Evolutionary conservation across 2,797 vertebrate genomes (phyloP).

Genomic region (Bucorvus abyssinicus): DNA sequence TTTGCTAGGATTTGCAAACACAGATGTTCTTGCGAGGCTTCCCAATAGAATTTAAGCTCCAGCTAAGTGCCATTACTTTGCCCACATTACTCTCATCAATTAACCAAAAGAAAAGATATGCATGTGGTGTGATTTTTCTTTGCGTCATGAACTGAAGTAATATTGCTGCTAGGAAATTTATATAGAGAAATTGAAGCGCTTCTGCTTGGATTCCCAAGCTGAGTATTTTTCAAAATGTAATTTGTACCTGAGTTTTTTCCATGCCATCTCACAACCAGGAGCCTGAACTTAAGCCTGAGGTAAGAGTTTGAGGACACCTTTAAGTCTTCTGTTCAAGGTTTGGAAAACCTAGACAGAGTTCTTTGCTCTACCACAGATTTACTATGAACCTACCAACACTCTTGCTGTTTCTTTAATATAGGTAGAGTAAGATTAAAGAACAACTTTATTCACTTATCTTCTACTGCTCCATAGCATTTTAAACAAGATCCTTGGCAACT

Average conservation of each 20-base stretch:
- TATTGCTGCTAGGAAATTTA: not conserved
- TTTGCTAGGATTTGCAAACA: not conserved
- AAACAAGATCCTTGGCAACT: not conserved
- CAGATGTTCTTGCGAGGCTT: not conserved
- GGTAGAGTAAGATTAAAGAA: not conserved
- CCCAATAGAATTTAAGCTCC: not conserved
- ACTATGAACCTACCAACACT: rapidly evolving
- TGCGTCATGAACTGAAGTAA: not conserved
- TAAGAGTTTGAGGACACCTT: not conserved
- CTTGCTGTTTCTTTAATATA: not conserved
- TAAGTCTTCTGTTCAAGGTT: not conserved
- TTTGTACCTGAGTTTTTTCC: not conserved
- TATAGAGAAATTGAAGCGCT: not conserved
- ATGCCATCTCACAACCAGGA: not conserved
- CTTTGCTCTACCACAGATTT: not conserved
- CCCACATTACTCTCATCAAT: not conserved
- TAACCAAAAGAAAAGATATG: not conserved
- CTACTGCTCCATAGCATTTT: not conserved
- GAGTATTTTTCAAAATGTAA: not conserved
- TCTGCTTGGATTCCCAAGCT: not conserved
- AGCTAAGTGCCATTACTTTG: not conserved
- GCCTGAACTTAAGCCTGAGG: not conserved
- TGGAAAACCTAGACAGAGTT: not conserved
- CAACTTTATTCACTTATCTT: not conserved
- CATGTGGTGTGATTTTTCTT: not conserved